Evolutionary conservation across 2,797 vertebrate genomes (phyloP).

Genomic region (Hydrocynus forskahlii): DNA sequence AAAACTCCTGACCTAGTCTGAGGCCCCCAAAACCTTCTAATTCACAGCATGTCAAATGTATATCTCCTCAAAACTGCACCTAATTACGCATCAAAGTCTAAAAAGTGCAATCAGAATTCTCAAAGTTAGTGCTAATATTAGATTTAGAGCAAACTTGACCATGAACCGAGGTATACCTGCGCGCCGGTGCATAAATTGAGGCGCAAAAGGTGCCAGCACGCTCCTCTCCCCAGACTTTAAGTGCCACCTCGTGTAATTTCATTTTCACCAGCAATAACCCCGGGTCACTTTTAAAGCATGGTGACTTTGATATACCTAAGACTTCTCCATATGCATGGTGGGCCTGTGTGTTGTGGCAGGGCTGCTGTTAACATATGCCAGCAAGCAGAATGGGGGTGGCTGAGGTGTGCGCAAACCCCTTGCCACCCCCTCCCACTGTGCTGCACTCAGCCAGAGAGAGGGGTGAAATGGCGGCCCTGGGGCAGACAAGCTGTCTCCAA

Average conservation of each 20-base stretch:
- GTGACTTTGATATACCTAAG: conserved; percentile 67
- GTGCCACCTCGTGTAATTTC: conserved; percentile 70
- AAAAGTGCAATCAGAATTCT: conserved; percentile 56
- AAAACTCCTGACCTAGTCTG: conserved; percentile 14
- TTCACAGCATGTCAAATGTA: conserved; percentile 50
- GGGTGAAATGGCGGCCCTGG: conserved; percentile 77
- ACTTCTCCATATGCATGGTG: conserved; percentile 69
- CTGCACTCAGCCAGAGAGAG: conserved; percentile 63
- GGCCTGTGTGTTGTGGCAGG: conserved; percentile 55
- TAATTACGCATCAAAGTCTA: conserved; percentile 52
- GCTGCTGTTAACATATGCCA: conserved; percentile 64
- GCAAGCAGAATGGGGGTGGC: conserved; percentile 48
- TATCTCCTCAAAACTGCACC: conserved; percentile 42
- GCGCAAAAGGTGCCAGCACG: conserved; percentile 19
- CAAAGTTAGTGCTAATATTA: conserved; percentile 50
- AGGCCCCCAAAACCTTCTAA: conserved; percentile 20
- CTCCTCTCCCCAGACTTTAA: conserved; percentile 45
- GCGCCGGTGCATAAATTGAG: conserved; percentile 28
- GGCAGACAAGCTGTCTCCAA: conserved; percentile 81
- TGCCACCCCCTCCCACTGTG: conserved; percentile 44
- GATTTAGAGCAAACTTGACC: conserved; percentile 49
- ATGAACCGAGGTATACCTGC: conserved; percentile 41
- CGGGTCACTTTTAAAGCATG: conserved; percentile 58
- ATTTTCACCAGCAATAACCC: conserved; percentile 75
- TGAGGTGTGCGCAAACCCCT: conserved; percentile 37